Evolutionary conservation across 2,113 vertebrate species (phyloP).

Genomic region (Mastomys natalensis): DNA sequence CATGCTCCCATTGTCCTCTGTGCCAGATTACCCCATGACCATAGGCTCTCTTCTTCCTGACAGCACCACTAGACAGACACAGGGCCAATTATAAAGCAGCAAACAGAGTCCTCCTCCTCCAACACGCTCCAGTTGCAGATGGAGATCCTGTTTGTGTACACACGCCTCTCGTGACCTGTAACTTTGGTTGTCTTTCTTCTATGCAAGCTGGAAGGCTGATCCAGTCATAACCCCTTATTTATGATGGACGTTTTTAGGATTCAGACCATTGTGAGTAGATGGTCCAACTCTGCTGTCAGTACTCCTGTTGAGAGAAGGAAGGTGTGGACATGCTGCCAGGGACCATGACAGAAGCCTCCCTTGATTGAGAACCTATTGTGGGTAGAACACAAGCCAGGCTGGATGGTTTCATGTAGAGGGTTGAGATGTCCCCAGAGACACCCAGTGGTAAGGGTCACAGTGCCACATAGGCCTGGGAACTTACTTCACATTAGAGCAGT

Average conservation of each 20-base stretch:
- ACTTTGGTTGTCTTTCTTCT: too few species aligned
- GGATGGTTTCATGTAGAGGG: neutral
- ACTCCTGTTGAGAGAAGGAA: neutral
- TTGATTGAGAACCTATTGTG: neutral
- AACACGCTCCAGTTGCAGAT: neutral
- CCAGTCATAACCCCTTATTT: neutral
- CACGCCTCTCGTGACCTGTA: neutral
- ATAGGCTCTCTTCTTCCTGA: neutral
- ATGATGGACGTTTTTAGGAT: neutral
- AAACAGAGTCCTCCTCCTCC: neutral
- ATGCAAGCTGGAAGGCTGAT: neutral
- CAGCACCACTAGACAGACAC: too few species aligned
- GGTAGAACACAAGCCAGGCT: neutral
- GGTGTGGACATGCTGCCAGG: neutral
- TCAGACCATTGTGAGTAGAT: neutral
- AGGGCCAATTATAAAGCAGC: neutral
- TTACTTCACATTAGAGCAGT: neutral
- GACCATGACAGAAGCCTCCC: neutral
- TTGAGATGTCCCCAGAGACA: neutral
- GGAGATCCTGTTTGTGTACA: neutral
- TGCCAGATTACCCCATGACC: neutral
- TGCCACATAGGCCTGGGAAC: neutral
- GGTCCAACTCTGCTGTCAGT: neutral
- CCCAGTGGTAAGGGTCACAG: neutral
- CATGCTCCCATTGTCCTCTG: neutral